These are phyloP conservation scores for Syrmaticus mikado DNA, from an alignment of 2,113 vertebrate species.

Conservation along the genomic window DNA sequence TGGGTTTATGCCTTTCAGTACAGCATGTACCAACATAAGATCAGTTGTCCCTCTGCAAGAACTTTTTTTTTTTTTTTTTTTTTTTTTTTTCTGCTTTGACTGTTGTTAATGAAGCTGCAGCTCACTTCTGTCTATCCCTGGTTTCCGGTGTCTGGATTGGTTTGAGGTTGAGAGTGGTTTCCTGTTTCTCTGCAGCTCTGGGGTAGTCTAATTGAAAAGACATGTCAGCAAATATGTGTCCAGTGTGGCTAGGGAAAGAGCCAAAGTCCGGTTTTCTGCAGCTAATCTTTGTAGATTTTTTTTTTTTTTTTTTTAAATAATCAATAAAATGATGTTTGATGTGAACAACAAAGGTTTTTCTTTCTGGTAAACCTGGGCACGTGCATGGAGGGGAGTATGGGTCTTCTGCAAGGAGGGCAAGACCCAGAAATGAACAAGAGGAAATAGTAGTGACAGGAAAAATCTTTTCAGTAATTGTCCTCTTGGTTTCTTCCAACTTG, in stretches of 20 bases:
- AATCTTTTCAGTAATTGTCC: not conserved
- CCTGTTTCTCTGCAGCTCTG: conserved; percentile 79
- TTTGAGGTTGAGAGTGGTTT: conserved; percentile 81
- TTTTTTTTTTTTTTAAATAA: not conserved
- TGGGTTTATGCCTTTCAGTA: not conserved
- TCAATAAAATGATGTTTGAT: not conserved
- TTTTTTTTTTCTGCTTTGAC: conserved; percentile 37
- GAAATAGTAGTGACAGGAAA: not conserved
- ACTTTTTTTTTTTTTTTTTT: not conserved
- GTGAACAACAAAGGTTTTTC: not conserved
- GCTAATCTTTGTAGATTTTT: not conserved
- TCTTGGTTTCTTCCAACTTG: not conserved
- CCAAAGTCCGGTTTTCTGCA: conserved; percentile 34
- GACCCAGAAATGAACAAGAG: not conserved
- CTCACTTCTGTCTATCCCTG: conserved; percentile 74
- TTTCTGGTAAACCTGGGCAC: not conserved
- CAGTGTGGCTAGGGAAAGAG: conserved; percentile 60
- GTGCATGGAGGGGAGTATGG: not conserved
- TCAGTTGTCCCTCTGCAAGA: conserved; percentile 38
- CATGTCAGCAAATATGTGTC: conserved; percentile 77
- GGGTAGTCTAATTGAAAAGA: conserved; percentile 82
- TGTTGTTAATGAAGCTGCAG: conserved; percentile 66
- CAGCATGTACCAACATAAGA: not conserved
- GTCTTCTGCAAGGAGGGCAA: not conserved
- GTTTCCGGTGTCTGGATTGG: conserved; percentile 83